These are phyloP conservation scores for Trichechus manatus DNA, from an alignment of 2,113 vertebrate genomes.

Conservation along the genomic window DNA sequence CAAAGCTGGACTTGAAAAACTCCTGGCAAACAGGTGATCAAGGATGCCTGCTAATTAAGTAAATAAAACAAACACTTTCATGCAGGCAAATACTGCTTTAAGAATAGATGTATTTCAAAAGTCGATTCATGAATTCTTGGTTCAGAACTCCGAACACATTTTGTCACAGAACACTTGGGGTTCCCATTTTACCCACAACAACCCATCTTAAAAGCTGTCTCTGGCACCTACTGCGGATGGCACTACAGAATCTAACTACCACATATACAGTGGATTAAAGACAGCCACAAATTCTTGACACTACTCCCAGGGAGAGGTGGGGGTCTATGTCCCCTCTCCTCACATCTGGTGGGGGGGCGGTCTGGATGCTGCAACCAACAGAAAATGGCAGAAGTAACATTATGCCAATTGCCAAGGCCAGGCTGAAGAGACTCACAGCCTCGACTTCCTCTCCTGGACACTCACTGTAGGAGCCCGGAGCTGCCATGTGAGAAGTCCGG, in stretches of 20 bases:
- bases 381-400: background rate
- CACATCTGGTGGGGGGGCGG: background rate
- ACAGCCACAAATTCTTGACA: background rate
- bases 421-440: background rate
- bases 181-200: background rate
- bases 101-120: background rate
- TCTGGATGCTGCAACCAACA: background rate
- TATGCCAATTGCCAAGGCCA: background rate
- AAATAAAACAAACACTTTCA: background rate
- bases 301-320: background rate
- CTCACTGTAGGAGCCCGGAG: background rate
- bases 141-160: background rate
- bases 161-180: background rate
- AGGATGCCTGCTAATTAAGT: background rate
- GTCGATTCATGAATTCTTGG: background rate
- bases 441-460: background rate
- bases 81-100: background rate
- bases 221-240: fast-evolving
- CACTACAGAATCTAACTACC: background rate
- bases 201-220: background rate
- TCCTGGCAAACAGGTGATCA: background rate
- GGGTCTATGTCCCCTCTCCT: background rate
- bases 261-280: fast-evolving
- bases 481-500: fast-evolving
- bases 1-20: slow-evolving; percentile 7